A percentile compares a stretch with the other conserved stretches of the same genome.
These are phyloP conservation scores for Papilio elwesi DNA, from an alignment of 2,888 invertebrate genomes.

Conservation along the genomic window DNA sequence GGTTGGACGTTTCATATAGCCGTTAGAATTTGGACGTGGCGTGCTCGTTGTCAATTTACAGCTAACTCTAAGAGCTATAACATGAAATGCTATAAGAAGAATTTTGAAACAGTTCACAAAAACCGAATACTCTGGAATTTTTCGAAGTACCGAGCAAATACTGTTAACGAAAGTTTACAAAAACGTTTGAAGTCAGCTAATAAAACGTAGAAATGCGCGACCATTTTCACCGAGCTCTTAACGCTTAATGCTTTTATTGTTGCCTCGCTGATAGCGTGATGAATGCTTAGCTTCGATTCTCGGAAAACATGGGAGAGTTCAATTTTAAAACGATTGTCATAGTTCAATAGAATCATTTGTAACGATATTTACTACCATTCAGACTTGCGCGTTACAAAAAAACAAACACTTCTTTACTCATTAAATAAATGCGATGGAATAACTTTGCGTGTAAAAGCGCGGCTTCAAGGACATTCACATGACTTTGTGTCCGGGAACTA, in stretches of 20 bases:
- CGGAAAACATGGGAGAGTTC: slow-evolving; percentile 5
- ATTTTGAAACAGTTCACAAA: neutral
- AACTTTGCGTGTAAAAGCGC: neutral
- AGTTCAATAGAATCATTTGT: slow-evolving; percentile 13
- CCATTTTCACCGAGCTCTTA: slow-evolving; percentile 26
- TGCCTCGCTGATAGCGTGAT: slow-evolving; percentile 7
- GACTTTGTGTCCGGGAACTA: no score
- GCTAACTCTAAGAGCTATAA: no score
- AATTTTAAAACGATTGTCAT: slow-evolving; percentile 12
- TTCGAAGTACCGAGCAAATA: slow-evolving; percentile 7
- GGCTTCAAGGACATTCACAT: no score
- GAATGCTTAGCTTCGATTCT: slow-evolving; percentile 23
- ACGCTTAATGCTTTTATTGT: slow-evolving; percentile 27
- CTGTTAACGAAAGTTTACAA: slow-evolving; percentile 26
- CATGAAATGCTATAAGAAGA: neutral
- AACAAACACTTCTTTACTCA: neutral
- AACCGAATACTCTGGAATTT: neutral
- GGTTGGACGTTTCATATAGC: no score
- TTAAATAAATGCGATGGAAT: no score
- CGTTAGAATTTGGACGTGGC: no score
- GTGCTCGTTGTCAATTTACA: no score
- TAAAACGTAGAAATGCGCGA: neutral
- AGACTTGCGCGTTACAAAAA: neutral
- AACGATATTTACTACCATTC: slow-evolving; percentile 6
- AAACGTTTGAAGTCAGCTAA: slow-evolving; percentile 6